Conservation (phyloP, 1,140 invertebrate genomes). For the Brachionus koreanus region DNA sequence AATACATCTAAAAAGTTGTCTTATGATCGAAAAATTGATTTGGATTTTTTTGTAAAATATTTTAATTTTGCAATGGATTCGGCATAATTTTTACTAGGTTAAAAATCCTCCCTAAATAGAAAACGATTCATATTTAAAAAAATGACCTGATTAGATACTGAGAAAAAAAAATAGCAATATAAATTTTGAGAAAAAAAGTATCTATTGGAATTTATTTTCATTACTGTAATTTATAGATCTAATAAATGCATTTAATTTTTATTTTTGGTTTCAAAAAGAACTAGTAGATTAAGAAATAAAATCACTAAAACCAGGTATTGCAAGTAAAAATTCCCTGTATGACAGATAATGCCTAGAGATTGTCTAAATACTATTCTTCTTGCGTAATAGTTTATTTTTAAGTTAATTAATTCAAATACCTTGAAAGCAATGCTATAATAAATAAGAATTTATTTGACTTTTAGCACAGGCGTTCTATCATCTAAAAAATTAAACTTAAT, state of each 20-base stretch:
- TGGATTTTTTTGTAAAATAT: neutral
- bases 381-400: neutral
- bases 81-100: neutral
- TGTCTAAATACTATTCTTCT: neutral
- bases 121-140: neutral
- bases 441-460: neutral
- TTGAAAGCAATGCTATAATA: neutral
- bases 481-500: neutral
- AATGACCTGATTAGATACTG: neutral
- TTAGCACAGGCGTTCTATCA: neutral
- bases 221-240: neutral
- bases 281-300: neutral
- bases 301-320: neutral
- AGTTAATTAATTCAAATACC: neutral
- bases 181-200: neutral
- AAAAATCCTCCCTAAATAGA: neutral
- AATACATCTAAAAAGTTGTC: neutral
- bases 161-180: neutral
- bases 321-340: neutral
- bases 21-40: neutral
- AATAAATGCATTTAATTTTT: neutral
- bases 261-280: neutral
- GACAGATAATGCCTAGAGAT: neutral
- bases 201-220: neutral
- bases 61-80: neutral